Conservation (phyloP, 2,113 vertebrate genomes). For the Hassar affinis region DNA sequence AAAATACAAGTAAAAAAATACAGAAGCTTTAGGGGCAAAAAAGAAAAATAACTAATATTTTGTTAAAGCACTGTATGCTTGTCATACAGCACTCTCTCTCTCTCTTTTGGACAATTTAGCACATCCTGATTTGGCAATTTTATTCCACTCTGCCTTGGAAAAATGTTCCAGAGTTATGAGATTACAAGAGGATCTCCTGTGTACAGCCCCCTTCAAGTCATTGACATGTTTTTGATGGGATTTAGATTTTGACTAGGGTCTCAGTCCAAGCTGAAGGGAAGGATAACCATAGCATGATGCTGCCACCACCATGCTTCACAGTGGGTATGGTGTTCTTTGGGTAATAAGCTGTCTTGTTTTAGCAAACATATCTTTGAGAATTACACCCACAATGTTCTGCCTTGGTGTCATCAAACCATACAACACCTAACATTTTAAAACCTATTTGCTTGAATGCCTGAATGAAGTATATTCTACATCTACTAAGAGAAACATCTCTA, state of each 20-base stretch:
- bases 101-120: too few relatives aligned
- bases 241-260: neutral
- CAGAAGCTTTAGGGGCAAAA: neutral
- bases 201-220: too few relatives aligned
- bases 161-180: neutral
- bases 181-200: neutral
- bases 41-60: neutral
- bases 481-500: too few relatives aligned
- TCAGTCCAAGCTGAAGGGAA: neutral
- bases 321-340: neutral
- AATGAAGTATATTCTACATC: neutral
- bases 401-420: neutral
- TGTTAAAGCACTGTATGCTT: neutral
- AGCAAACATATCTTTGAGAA: neutral
- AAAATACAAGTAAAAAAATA: neutral
- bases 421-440: too few relatives aligned
- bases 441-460: neutral
- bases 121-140: too few relatives aligned
- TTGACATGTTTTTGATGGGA: too few relatives aligned
- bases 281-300: neutral
- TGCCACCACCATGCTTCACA: neutral
- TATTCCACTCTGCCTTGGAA: too few relatives aligned
- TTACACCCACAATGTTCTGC: neutral
- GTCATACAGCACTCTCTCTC: neutral
- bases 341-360: neutral